Conservation (phyloP, 2,888 invertebrate species). For the Beris morrisii region DNA sequence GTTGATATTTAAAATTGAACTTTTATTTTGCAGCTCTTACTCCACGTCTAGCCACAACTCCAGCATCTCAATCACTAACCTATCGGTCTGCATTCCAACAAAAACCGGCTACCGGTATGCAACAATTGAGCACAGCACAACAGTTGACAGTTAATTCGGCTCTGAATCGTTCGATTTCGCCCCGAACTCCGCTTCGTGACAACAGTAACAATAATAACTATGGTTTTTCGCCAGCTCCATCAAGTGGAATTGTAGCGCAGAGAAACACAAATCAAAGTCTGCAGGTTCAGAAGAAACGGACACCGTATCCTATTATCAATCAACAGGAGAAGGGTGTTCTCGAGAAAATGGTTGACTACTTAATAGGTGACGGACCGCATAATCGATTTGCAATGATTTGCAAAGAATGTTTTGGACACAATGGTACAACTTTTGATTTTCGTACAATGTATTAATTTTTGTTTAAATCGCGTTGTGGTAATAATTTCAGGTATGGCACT, state of each 20-base stretch:
- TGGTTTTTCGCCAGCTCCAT: constrained; percentile 17
- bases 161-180: constrained; percentile 4
- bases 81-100: not conserved
- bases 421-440: constrained; percentile 66
- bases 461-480: not conserved
- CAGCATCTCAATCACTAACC: not conserved
- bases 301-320: constrained; percentile 55
- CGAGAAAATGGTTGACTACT: constrained; percentile 89
- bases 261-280: constrained; percentile 40
- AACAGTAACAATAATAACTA: constrained; percentile 3
- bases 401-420: constrained; percentile 84
- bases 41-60: constrained; percentile 13
- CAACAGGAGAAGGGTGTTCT: constrained; percentile 72
- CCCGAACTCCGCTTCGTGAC: constrained; percentile 13
- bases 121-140: not conserved
- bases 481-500: constrained; percentile 66
- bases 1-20: constrained; percentile 1
- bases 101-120: not conserved
- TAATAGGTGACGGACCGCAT: constrained; percentile 93
- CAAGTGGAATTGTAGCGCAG: constrained; percentile 14
- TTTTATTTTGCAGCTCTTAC: constrained; percentile 17
- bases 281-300: constrained; percentile 43
- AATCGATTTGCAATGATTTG: constrained; percentile 96
- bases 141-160: constrained; percentile 1
- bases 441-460: not conserved